phyloP scores from a whole-genome alignment of 2,113 vertebrate species.

The Ondatra zibethicus region DNA sequence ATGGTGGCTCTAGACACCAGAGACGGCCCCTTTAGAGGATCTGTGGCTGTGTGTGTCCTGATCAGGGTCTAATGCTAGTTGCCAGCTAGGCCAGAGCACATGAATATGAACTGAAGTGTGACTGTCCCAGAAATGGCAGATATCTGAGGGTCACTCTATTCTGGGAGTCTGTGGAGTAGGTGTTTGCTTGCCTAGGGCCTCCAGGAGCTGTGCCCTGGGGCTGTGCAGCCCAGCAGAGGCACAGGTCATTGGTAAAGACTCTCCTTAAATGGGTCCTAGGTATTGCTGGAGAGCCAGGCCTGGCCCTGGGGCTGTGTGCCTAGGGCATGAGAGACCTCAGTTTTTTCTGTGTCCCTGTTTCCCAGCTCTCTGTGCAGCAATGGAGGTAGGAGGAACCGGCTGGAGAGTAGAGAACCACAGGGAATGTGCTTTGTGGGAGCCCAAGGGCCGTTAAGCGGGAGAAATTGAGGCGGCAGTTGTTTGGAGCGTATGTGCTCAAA shows the following conservation, averaged over 20 bases:
- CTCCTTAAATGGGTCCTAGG: too few relatives aligned
- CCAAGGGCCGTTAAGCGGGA: background rate
- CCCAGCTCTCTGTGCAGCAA: background rate
- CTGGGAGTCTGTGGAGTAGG: background rate
- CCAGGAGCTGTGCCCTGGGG: accelerated
- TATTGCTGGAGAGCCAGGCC: background rate
- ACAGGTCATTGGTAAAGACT: accelerated
- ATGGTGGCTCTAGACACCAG: accelerated
- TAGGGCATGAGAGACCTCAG: background rate
- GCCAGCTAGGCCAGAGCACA: background rate
- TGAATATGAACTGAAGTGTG: background rate
- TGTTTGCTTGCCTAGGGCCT: background rate
- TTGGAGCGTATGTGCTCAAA: accelerated
- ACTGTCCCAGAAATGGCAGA: background rate
- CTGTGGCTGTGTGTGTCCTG: background rate
- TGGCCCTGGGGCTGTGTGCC: background rate
- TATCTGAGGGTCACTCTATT: accelerated
- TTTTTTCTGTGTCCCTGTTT: background rate
- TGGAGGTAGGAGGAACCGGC: accelerated
- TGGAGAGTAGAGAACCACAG: accelerated
- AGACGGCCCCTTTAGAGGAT: background rate
- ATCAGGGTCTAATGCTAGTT: background rate
- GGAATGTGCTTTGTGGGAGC: accelerated
- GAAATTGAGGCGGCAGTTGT: background rate
- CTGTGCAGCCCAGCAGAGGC: background rate